Base-by-base conservation (phyloP, 2,797 vertebrate species). In the Hippocampus kuda region DNA sequence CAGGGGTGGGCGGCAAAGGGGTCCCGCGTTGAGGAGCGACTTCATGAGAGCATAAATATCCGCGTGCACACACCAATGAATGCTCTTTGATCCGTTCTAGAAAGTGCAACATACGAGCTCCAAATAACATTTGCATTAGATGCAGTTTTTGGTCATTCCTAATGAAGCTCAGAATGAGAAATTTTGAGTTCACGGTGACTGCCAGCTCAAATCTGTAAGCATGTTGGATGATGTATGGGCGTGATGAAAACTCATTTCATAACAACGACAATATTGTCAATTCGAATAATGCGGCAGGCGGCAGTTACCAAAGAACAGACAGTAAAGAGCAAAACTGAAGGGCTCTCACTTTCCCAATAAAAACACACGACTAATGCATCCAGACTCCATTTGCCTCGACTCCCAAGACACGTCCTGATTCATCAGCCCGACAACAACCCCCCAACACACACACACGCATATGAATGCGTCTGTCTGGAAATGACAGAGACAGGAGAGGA, bases 381-480 rank as follows among this genome's bases (percentile, higher is more conserved):
- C 66, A 75, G 87, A 83, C 77, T 86, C 89, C 86, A 87, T 88
- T 84, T 75, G 73, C 63, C 75, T 87, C 65, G 15, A 57, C 77
- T 77, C 86, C 80, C 81, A 86, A 77, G 72, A 75, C 87, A 87
- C 83, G 81, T 85, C 71, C 63, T 70, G 62, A 77, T 72, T 74
- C 81, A 81, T 84, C 76, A 70, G 44, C 75, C 78, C 78, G 76
- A 69, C 76, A 69, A 38, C 34, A 38, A 38, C 34, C 7, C 34
- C 34, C 34, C 71, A 38, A 72, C 27, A 57, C 71, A 69, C 34
- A 69, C 70, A 68, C 74, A 78, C 68, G 68, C 68, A 2, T 66
- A 70, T 74, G 80, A 77, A 75, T 24, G 78, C 66, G 82, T 72
- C 72, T 77, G 87, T 85, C 84, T 85, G 79, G 75, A 81, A 80